Evolutionary conservation across 64 coral and sea anemone genomes (phyloP).

Genomic region (Montipora cactus): DNA sequence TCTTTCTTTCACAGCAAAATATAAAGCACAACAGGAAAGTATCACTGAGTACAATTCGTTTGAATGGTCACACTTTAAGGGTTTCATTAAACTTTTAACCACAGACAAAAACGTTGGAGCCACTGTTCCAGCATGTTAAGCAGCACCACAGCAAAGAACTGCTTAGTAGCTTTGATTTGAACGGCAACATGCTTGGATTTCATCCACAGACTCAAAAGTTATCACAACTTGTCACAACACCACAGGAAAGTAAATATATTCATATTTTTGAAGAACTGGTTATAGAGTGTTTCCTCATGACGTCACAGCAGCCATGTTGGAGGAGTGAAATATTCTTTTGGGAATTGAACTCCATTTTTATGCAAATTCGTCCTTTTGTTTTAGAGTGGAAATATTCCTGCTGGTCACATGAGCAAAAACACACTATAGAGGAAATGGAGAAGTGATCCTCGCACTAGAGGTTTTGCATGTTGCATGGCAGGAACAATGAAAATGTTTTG

Average conservation of each 20-base stretch:
- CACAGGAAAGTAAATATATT: not conserved
- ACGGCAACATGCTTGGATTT: not conserved
- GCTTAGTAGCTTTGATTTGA: not conserved
- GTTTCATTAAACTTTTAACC: not conserved
- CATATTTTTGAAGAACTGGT: too few relatives aligned
- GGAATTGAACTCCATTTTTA: too few relatives aligned
- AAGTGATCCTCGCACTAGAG: too few relatives aligned
- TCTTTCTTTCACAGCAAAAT: not conserved
- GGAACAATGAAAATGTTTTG: too few relatives aligned
- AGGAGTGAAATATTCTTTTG: too few relatives aligned
- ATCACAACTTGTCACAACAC: not conserved
- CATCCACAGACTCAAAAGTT: not conserved
- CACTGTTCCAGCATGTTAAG: not conserved
- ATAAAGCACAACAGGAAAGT: not conserved
- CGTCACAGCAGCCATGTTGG: too few relatives aligned
- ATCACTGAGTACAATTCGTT: not conserved
- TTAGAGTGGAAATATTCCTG: too few relatives aligned
- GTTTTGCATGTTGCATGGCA: too few relatives aligned
- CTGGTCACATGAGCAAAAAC: too few relatives aligned
- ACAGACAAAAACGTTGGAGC: constrained; percentile 9
- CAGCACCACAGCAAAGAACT: constrained; percentile 6
- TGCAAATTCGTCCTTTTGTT: too few relatives aligned
- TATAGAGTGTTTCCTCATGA: too few relatives aligned
- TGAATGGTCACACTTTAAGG: not conserved
- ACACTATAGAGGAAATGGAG: too few relatives aligned